Evolutionary conservation across 2,888 invertebrate genomes (phyloP).

Genomic region (Caenorhabditis uteleia): DNA sequence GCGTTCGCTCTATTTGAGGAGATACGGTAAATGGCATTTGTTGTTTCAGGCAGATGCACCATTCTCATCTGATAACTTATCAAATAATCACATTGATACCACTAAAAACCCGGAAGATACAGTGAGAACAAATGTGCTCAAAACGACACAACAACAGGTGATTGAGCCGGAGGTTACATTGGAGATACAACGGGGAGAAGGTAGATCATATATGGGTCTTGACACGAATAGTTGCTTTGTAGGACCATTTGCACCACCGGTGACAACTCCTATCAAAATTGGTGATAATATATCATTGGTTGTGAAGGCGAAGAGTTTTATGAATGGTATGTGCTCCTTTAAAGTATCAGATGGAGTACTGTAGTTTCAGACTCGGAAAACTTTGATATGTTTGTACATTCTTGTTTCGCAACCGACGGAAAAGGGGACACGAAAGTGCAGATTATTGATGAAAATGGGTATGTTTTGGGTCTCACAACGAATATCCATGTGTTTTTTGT

Average conservation of each 20-base stretch:
- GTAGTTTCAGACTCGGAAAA: slow-evolving; percentile 46
- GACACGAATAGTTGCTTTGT: neutral
- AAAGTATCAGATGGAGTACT: neutral
- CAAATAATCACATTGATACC: slow-evolving; percentile 19
- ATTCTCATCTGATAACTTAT: slow-evolving; percentile 28
- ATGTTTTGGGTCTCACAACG: neutral
- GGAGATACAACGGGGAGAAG: slow-evolving; percentile 64
- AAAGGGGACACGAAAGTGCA: slow-evolving; percentile 56
- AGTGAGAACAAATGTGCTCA: slow-evolving; percentile 24
- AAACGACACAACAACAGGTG: slow-evolving; percentile 41
- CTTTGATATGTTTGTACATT: slow-evolving; percentile 69
- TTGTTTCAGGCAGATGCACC: slow-evolving; percentile 15
- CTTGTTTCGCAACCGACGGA: slow-evolving; percentile 67
- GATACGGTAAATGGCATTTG: neutral
- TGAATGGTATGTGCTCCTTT: slow-evolving; percentile 29
- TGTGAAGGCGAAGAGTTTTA: slow-evolving; percentile 50
- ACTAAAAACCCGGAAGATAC: neutral
- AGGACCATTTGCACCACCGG: slow-evolving; percentile 57
- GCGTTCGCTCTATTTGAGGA: too few relatives aligned
- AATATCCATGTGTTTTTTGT: slow-evolving; percentile 7
- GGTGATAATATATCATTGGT: slow-evolving; percentile 67
- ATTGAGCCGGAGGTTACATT: slow-evolving; percentile 51
- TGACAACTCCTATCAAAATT: slow-evolving; percentile 60
- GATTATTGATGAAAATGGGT: slow-evolving; percentile 65
- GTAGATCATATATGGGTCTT: slow-evolving; percentile 1